Evolutionary conservation across 2,888 invertebrate genomes (phyloP).

Genomic region (Drosophila imparisetae): DNA sequence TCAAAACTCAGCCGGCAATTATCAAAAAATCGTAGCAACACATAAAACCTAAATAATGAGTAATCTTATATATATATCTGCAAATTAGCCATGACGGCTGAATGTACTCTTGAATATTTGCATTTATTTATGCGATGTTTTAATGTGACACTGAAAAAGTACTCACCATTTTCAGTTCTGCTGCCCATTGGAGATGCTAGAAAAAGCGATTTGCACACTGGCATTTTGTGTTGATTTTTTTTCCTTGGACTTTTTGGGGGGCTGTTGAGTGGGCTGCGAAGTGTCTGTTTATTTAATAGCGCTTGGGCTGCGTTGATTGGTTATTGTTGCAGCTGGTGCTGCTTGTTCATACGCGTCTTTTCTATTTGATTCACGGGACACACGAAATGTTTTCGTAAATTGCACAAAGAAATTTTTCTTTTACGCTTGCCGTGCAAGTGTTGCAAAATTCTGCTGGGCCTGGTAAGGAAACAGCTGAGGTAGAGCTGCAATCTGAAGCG

Average conservation of each 20-base stretch:
- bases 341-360: constrained; percentile 54
- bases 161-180: constrained; percentile 78
- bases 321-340: constrained; percentile 42
- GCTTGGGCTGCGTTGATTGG: constrained; percentile 7
- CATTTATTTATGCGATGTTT: constrained; percentile 18
- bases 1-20: constrained; percentile 9
- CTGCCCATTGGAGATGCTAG: constrained; percentile 54
- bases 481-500: constrained; percentile 40
- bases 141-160: constrained; percentile 4
- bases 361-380: constrained; percentile 24
- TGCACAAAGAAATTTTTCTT: constrained; percentile 68
- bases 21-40: neutral
- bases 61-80: neutral
- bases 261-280: constrained; percentile 10
- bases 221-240: constrained; percentile 47
- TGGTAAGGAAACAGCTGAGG: constrained; percentile 51
- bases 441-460: constrained; percentile 50
- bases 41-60: constrained; percentile 7
- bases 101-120: neutral
- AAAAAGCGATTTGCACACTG: constrained; percentile 46
- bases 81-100: neutral
- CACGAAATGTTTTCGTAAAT: constrained; percentile 58
- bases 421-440: constrained; percentile 57
- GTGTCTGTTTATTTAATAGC: constrained; percentile 20
- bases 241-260: constrained; percentile 4